Percentiles rank a stretch among this genome's conserved stretches.
These are phyloP conservation scores for Malurus cyaneus DNA, from an alignment of 2,113 vertebrate genomes.

Conservation along the genomic window DNA sequence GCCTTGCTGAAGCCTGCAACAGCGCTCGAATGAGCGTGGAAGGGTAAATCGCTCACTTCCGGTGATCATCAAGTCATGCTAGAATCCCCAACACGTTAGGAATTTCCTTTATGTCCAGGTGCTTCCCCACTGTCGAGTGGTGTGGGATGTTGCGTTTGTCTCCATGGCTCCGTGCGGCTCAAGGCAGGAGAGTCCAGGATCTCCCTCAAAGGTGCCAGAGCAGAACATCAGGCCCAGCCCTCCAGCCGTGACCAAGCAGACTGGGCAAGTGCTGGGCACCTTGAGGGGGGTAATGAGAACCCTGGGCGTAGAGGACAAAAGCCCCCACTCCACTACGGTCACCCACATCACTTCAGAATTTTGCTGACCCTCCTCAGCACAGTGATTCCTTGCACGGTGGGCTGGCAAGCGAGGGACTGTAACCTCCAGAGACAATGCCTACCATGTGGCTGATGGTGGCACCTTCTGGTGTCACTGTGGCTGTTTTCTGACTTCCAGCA, in stretches of 20 bases:
- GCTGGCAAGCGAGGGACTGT: not conserved
- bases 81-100: conserved; percentile 90
- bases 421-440: not conserved
- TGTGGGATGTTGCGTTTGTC: conserved; percentile 89
- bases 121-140: conserved; percentile 99
- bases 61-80: conserved; percentile 95
- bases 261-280: not conserved
- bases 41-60: conserved; percentile 91
- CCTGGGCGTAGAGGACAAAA: not conserved
- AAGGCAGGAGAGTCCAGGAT: not conserved
- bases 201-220: not conserved
- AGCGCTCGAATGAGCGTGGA: conserved; percentile 92
- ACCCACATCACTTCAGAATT: not conserved
- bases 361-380: not conserved
- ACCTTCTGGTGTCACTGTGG: not conserved
- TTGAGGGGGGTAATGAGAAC: not conserved
- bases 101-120: conserved; percentile 98
- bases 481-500: not conserved
- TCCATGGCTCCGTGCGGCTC: conserved; percentile 59
- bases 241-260: not conserved
- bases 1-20: conserved; percentile 93
- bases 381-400: not conserved
- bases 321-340: accelerated
- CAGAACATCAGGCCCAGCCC: not conserved
- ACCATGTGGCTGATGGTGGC: not conserved